Evolutionary conservation across 2,113 vertebrate genomes (phyloP), one percentile per base, ranked within the genome.

Genomic region (Mormyrus iriodes): DNA sequence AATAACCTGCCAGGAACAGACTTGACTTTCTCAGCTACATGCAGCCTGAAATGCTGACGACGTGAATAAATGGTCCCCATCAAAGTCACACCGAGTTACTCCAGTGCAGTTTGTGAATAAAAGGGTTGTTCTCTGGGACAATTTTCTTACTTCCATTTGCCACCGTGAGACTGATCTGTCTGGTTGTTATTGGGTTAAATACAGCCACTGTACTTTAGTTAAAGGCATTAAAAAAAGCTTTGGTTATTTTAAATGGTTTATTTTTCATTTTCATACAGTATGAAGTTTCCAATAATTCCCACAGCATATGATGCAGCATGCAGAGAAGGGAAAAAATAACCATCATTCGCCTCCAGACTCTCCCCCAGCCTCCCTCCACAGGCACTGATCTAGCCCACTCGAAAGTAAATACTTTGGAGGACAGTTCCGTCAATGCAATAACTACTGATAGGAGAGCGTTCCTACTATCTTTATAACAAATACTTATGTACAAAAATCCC

Each of bases 401-500:
- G 95, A 93, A 79, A 73, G 90, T 94, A 96, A 96, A 94, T 95
- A 95, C 95, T 92, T 95, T 94, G 94, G 94, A 93, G 88, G 93
- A 95, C 96, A 96, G 96, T 96, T 95, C 95, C 95, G 94, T 96
- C 96, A 69, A 96, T 96, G 95, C 96, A 96, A 95, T 96, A 96
- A 96, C 94, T 91, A 90, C 92, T 90, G 96, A 94, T 95, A 96
- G 95, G 91, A 92, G 90, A 95, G 95, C 96, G 84, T 87, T 93
- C 95, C 94, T 94, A 95, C 96, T 96, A 96, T 94, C 94, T 97
- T 89, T 95, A 76, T 96, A 97, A 97, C 96, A 97, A 97, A 96
- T 96, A 97, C 95, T 96, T 97, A 96, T 97, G 95, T 97, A 97
- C 97, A 97, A 97, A 97, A 97, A 24, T 95, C 94, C 9, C 79